Conservation (phyloP, 2,797 vertebrate genomes). For the Malacoraja senta region DNA sequence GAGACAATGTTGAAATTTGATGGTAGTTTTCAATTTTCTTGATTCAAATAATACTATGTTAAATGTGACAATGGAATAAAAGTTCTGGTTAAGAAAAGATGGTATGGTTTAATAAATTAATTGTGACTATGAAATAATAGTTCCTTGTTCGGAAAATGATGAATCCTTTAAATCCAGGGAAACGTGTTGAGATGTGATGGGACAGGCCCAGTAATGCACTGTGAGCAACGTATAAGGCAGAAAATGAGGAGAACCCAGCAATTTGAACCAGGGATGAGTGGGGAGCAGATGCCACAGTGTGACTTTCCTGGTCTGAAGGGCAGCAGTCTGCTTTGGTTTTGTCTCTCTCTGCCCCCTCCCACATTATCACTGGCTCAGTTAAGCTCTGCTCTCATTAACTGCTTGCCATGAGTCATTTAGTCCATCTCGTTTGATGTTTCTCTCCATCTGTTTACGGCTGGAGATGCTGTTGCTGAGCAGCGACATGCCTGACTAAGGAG, state of each 20-base stretch:
- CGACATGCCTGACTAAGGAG: too few relatives aligned
- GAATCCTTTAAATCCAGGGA: too few relatives aligned
- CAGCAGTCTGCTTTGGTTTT: not conserved
- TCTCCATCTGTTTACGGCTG: constrained; percentile 4
- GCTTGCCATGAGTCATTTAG: not conserved
- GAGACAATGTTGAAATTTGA: too few relatives aligned
- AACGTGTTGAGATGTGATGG: not conserved
- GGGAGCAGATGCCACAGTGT: not conserved
- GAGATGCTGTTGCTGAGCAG: not conserved
- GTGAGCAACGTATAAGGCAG: too few relatives aligned
- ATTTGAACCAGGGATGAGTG: not conserved
- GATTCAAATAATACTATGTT: too few relatives aligned
- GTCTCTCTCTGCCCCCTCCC: not conserved
- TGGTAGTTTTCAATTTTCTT: too few relatives aligned
- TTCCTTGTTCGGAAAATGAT: too few relatives aligned
- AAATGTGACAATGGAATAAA: too few relatives aligned
- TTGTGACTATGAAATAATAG: too few relatives aligned
- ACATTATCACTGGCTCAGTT: not conserved
- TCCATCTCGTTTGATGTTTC: not conserved
- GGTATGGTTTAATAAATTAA: too few relatives aligned
- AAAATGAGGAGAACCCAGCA: too few relatives aligned
- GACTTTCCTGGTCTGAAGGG: not conserved
- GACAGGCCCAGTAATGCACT: not conserved
- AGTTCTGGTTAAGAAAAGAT: too few relatives aligned
- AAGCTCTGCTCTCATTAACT: not conserved